A percentile compares a stretch with the other conserved stretches of the same genome.
phyloP scores from a whole-genome alignment of 2,113 vertebrate species.

The Antechinus stuartii region DNA sequence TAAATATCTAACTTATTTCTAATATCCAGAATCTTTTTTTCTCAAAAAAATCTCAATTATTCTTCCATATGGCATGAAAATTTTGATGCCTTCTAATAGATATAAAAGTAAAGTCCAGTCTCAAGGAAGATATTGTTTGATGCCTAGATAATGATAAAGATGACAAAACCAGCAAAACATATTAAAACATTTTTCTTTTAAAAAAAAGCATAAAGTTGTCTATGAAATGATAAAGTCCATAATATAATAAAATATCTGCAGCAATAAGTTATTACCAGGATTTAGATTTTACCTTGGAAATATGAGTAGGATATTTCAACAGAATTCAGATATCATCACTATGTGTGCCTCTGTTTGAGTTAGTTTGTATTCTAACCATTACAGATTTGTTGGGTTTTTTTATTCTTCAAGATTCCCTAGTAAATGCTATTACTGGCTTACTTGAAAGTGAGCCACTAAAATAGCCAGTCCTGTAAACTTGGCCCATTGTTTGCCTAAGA shows the following conservation, averaged over 20 bases:
- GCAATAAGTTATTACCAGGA: not conserved
- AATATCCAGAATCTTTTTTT: slow-evolving; percentile 35
- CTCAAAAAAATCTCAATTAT: not conserved
- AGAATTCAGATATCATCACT: not conserved
- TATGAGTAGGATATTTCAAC: not conserved
- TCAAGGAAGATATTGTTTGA: slow-evolving; percentile 94
- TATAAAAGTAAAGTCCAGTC: slow-evolving; percentile 92
- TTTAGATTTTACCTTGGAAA: not conserved
- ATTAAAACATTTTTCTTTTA: slow-evolving; percentile 94
- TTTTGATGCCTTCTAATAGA: slow-evolving; percentile 82
- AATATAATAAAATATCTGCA: not conserved
- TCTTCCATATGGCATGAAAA: not conserved
- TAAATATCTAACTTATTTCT: slow-evolving; percentile 56
- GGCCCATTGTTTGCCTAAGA: not conserved
- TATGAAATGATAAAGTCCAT: not conserved
- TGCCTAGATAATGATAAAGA: slow-evolving; percentile 92
- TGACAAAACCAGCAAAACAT: slow-evolving; percentile 97
- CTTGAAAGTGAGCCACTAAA: not conserved
- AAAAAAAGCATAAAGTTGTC: slow-evolving; percentile 86
- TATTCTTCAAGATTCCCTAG: not conserved
- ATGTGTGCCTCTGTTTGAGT: not conserved
- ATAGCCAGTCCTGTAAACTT: not conserved
- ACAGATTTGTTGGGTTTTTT: not conserved
- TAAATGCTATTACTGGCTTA: not conserved
- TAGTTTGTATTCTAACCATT: not conserved